phyloP scores from a whole-genome alignment of 37 sponge, comb jelly and placozoan genomes.

The Aphrocallistes beatrix region DNA sequence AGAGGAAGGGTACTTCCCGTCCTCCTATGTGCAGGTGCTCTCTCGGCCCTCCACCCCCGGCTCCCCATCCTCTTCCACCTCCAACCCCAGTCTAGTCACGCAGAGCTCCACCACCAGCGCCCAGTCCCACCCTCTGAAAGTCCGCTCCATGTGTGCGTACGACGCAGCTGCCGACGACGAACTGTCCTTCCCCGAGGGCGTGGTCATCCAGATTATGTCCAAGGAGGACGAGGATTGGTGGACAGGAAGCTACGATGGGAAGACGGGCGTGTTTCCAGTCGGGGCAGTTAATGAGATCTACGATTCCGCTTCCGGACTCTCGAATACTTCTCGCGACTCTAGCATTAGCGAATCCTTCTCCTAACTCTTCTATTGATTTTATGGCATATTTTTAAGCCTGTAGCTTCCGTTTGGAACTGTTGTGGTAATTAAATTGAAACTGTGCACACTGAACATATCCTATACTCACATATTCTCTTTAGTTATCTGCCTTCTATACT shows the following conservation, averaged over 20 bases:
- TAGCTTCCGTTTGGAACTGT: background rate
- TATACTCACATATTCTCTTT: too few relatives aligned
- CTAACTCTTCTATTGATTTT: background rate
- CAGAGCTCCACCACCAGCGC: background rate
- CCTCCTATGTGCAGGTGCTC: background rate
- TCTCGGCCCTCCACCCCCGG: background rate
- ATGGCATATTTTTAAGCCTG: background rate
- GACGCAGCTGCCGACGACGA: background rate
- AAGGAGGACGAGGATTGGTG: slow-evolving; percentile 52
- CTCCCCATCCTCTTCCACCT: background rate
- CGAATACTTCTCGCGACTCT: background rate
- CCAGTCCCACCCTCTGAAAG: background rate
- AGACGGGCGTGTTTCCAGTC: slow-evolving; percentile 58
- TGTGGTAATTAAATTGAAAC: background rate
- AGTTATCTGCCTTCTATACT: too few relatives aligned
- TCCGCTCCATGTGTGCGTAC: background rate
- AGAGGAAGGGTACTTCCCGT: background rate
- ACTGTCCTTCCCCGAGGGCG: background rate
- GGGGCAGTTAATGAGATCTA: background rate
- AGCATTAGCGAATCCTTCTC: background rate
- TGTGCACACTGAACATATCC: slow-evolving; percentile 18
- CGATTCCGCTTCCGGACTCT: background rate
- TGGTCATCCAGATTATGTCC: background rate
- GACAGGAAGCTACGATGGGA: slow-evolving; percentile 39
- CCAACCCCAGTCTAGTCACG: background rate